Evolutionary conservation across 2,888 invertebrate genomes (phyloP), one percentile per base, ranked within the genome.

Genomic region (Podotricha telesiphe): DNA sequence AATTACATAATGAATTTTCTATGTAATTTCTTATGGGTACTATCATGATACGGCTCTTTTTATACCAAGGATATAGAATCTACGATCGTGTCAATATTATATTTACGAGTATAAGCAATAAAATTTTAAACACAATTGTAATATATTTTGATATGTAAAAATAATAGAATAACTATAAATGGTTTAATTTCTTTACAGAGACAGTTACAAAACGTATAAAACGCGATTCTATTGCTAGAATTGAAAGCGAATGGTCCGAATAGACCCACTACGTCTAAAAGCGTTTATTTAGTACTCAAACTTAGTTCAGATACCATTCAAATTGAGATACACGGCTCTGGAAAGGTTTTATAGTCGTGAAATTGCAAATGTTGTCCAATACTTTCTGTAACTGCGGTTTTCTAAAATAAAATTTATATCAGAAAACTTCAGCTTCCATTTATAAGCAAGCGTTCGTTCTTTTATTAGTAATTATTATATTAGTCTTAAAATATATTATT

Each of bases 321-420:
- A 76, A 77, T 77, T 77, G 77, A 78, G 76, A 75, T 75, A 77
- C 75, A 76, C 73, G 73, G 70, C 71, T 73, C 65, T 64, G 37
- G 65, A 68, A 72, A 68, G 59, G 72, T 73, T 72, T 72, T 69
- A 67, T 67, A 65, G 70, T 59, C 66, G 64, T 72, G 68, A 74
- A 73, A 71, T 74, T 68, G 73, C 71, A 73, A 73, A 62, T 45
- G 58, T 66, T 69, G 69, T 63, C 65, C 50, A 62, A 71, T 71
- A 58, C 42, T 37, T 19, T 34, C 51, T 8, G 42, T 47, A 22
- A 59, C 5, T 37, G 28, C 20, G 42, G 51, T 53, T 53, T 61
- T 8, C n/a, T 47, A 45, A 65, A 65, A 19, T 37, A 20, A 37
- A 48, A 20, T 58, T 69, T 69, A 64, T 68, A 45, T 42, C n/a